Evolutionary conservation across 2,113 vertebrate genomes (phyloP).

Genomic region (Phalacrocorax aristotelis): DNA sequence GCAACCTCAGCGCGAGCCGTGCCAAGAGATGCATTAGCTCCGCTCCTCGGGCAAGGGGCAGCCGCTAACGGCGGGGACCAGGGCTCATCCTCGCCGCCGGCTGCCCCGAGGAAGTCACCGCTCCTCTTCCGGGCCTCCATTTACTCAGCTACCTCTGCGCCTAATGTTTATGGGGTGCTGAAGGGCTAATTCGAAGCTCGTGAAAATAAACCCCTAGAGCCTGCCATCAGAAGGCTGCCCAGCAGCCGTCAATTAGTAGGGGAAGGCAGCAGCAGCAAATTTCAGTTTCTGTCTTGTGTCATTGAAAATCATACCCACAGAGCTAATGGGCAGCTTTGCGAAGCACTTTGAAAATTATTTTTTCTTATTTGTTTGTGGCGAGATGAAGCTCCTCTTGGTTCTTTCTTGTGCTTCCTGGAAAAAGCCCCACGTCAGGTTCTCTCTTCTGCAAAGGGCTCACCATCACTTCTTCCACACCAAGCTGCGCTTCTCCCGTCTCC

Average conservation of each 20-base stretch:
- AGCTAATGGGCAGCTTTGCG: neutral
- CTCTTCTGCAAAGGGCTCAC: neutral
- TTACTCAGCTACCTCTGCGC: neutral
- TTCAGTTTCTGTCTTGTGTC: neutral
- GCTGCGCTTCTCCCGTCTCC: neutral
- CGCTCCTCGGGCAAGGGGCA: neutral
- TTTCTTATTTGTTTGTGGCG: neutral
- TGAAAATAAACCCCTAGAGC: neutral
- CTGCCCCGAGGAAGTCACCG: rapidly evolving
- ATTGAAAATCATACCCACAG: neutral
- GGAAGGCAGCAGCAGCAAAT: neutral
- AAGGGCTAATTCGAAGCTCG: neutral
- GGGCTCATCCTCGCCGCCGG: neutral
- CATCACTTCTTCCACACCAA: neutral
- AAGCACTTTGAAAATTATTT: neutral
- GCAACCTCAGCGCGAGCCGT: neutral
- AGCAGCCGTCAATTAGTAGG: neutral
- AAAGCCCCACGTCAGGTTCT: neutral
- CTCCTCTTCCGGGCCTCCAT: neutral
- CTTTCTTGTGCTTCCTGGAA: conserved; percentile 18
- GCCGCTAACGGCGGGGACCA: rapidly evolving
- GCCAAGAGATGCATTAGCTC: neutral
- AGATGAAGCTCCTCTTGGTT: neutral
- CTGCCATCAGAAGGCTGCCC: neutral
- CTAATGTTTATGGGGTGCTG: neutral